A percentile compares a stretch with the other conserved stretches of the same genome.
phyloP scores from a whole-genome alignment of 92 coral and sea anemone genomes.

The Plumapathes pennacea region DNA sequence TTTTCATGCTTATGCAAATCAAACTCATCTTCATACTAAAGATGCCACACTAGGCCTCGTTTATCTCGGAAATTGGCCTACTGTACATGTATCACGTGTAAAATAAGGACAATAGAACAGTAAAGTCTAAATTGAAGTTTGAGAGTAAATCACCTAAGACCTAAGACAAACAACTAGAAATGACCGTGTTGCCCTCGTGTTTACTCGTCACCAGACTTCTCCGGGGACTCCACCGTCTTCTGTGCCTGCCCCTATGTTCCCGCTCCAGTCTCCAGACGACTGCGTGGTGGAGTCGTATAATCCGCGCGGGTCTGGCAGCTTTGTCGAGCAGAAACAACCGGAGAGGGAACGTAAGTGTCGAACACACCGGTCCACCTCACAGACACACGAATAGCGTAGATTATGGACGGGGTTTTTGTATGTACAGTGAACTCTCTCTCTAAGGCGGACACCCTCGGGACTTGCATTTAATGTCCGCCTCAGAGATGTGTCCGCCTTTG shows the following conservation, averaged over 20 bases:
- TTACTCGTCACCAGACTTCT: background rate
- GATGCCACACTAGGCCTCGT: too few relatives aligned
- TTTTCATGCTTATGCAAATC: too few relatives aligned
- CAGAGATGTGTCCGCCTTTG: too few relatives aligned
- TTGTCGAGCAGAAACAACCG: slow-evolving; percentile 71
- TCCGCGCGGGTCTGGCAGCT: slow-evolving; percentile 76
- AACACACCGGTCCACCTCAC: too few relatives aligned
- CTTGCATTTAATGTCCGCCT: background rate
- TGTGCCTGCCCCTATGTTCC: slow-evolving; percentile 20
- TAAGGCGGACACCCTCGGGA: background rate
- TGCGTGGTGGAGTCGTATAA: slow-evolving; percentile 82
- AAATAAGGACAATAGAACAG: too few relatives aligned
- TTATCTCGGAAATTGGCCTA: too few relatives aligned
- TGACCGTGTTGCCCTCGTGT: background rate
- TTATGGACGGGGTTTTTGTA: background rate
- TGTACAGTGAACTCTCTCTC: background rate
- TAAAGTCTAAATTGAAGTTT: too few relatives aligned
- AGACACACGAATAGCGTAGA: too few relatives aligned
- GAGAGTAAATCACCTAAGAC: too few relatives aligned
- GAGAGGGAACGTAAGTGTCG: slow-evolving; percentile 65
- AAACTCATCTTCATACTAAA: too few relatives aligned
- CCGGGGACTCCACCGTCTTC: slow-evolving; percentile 40
- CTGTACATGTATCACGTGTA: too few relatives aligned
- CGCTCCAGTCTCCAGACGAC: slow-evolving; percentile 72
- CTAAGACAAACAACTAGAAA: too few relatives aligned